phyloP scores from a whole-genome alignment of 2,888 invertebrate species.

The Sphaeridia pumilis region DNA sequence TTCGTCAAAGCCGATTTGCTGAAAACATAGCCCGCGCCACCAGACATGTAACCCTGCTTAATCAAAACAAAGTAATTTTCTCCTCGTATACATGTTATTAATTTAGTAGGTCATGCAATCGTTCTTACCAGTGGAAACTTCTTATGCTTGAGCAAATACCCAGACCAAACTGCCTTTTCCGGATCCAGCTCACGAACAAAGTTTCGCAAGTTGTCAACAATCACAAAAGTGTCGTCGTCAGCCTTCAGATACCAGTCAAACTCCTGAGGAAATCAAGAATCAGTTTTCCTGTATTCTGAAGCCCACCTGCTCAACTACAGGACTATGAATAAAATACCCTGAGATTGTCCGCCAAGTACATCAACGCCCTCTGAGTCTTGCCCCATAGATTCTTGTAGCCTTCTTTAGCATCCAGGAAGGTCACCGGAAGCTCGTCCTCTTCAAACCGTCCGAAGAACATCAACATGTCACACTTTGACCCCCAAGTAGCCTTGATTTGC shows the following conservation, averaged over 20 bases:
- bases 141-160: constrained; percentile 29
- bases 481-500: constrained; percentile 32
- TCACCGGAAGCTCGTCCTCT: constrained; percentile 22
- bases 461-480: constrained; percentile 28
- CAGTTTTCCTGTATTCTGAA: not conserved
- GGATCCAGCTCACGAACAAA: constrained; percentile 12
- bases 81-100: not conserved
- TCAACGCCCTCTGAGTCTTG: constrained; percentile 29
- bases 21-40: constrained; percentile 33
- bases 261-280: constrained; percentile 12
- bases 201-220: constrained; percentile 27
- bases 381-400: constrained; percentile 32
- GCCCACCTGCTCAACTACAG: not conserved
- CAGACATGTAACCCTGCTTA: constrained; percentile 33
- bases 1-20: constrained; percentile 17
- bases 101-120: not conserved
- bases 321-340: constrained; percentile 1
- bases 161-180: constrained; percentile 28
- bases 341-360: constrained; percentile 15
- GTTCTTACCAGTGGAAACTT: constrained; percentile 18
- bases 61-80: not conserved
- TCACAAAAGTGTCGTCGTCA: constrained; percentile 32
- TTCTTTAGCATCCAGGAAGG: constrained; percentile 24
- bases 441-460: constrained; percentile 29
- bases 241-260: constrained; percentile 32